Evolutionary conservation across 2,113 vertebrate genomes (phyloP), one percentile per base, ranked within the genome.

Genomic region (Xyliphius kryptos): DNA sequence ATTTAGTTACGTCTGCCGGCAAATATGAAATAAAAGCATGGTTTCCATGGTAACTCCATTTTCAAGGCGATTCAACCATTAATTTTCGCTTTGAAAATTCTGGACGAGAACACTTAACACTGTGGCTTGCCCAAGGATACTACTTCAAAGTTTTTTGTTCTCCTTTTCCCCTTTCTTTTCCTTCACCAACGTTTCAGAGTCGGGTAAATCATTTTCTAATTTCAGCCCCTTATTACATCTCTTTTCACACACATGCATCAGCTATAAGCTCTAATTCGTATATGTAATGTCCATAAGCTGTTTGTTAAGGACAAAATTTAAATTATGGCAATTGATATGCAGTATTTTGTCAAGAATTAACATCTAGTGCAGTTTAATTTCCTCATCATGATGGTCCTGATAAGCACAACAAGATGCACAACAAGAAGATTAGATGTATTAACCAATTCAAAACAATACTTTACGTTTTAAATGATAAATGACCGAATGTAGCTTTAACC

Each of bases 1-100:
- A 56, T 63, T 77, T 74, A 77, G 73, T 64, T 77, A 72, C 67
- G 63, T 77, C 50, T 66, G 62, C 58, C 61, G 75, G 76, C 71
- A 73, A 74, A 56, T 70, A 79, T 69, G 72, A 76, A 76, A 79
- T 75, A 73, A 83, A 79, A 63, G 74, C 49, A 65, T n/a, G 38
- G 85, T 87, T 83, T 77, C 83, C 84, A 86, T 86, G 78, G 84
- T 78, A 86, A 87, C 84, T 79, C 68, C 59, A 61, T 85, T 82
- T 83, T 80, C 79, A 82, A 82, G 77, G 74, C 72, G 73, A 80
- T 76, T 79, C 80, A 79, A 71, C 80, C 79, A 79, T 85, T 85
- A 79, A 78, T 82, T 85, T 80, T 73, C 76, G 77, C 79, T 73
- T 73, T 77, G 74, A 82, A 77, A 78, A n/a, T n/a, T 79, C 77